These are phyloP conservation scores for Chascanopsetta lugubris DNA, from an alignment of 2,113 vertebrate species.

Conservation along the genomic window DNA sequence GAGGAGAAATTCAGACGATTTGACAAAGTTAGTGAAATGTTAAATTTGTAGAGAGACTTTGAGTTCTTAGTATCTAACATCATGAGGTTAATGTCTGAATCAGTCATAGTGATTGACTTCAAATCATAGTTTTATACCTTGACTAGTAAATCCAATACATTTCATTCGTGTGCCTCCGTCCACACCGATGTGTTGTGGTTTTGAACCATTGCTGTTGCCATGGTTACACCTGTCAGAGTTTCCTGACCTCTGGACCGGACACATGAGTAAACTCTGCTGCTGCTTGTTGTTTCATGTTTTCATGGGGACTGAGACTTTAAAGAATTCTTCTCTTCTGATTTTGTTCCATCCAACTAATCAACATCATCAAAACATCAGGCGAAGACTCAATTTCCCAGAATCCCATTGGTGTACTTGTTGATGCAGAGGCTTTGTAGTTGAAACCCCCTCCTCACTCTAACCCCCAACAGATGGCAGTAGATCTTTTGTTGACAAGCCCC, in stretches of 20 bases:
- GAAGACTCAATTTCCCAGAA: slow-evolving; percentile 24
- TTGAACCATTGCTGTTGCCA: neutral
- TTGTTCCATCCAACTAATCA: too few relatives aligned
- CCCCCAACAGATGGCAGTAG: neutral
- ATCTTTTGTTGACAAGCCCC: neutral
- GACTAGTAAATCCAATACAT: neutral
- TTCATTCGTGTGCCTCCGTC: neutral
- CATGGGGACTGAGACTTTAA: too few relatives aligned
- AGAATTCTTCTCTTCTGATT: too few relatives aligned
- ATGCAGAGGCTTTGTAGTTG: neutral
- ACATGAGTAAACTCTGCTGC: too few relatives aligned
- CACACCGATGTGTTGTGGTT: neutral
- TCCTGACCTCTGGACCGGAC: too few relatives aligned
- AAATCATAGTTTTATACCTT: too few relatives aligned
- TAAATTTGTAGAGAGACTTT: slow-evolving; percentile 7
- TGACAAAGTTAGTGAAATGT: neutral
- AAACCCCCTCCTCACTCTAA: neutral
- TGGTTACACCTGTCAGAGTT: too few relatives aligned
- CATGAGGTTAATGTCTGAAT: neutral
- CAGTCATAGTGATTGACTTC: too few relatives aligned
- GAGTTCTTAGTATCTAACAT: neutral
- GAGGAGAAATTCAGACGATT: slow-evolving; percentile 12
- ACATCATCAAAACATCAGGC: too few relatives aligned
- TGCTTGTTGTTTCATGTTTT: too few relatives aligned
- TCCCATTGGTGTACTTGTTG: neutral